Conservation (phyloP, 2,797 vertebrate species). For the Columba guinea region DNA sequence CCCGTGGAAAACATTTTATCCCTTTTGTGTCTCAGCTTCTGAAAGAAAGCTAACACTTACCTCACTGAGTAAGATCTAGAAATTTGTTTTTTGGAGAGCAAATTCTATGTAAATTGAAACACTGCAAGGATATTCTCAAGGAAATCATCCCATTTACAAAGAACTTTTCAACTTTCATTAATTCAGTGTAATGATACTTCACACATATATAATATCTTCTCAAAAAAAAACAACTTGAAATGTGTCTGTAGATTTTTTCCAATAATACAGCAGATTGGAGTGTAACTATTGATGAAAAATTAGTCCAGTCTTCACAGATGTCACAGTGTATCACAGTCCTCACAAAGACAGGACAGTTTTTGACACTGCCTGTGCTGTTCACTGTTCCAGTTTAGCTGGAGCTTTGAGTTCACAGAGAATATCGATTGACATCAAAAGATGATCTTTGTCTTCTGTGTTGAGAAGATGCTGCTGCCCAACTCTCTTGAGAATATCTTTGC, state of each 20-base stretch:
- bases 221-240: neutral
- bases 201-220: neutral
- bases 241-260: neutral
- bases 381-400: neutral
- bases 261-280: neutral
- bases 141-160: neutral
- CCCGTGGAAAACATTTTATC: neutral
- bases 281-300: neutral
- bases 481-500: neutral
- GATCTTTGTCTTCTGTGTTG: neutral
- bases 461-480: neutral
- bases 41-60: neutral
- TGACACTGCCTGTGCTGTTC: neutral
- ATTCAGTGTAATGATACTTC: neutral
- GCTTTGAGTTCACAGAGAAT: neutral
- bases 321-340: neutral
- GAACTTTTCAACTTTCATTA: neutral
- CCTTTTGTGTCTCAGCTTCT: neutral
- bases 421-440: neutral
- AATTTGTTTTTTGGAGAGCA: accelerated
- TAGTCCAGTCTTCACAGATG: neutral
- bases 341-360: neutral
- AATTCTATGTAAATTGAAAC: neutral
- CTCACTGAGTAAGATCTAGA: neutral
- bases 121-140: neutral